A percentile compares a stretch with the other conserved stretches of the same genome.
phyloP scores from a whole-genome alignment of 2,797 vertebrate genomes.

The Acrocephalus scirpaceus region DNA sequence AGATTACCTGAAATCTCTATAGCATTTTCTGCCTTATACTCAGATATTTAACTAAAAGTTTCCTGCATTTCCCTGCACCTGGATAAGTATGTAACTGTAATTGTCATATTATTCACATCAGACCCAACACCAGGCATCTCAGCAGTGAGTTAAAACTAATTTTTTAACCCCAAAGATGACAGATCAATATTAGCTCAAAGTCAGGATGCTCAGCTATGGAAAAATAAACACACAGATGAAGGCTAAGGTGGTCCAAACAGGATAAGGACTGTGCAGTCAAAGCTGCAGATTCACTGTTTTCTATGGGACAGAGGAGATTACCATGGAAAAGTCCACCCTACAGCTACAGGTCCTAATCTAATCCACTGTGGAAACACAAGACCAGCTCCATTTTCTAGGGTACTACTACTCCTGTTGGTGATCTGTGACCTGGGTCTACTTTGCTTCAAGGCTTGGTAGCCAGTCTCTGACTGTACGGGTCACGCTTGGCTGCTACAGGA shows the following conservation, averaged over 20 bases:
- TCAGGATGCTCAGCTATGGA: background rate
- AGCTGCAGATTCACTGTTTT: background rate
- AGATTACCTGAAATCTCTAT: background rate
- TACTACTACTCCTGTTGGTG: background rate
- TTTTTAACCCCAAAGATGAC: background rate
- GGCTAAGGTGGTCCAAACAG: background rate
- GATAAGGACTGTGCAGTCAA: background rate
- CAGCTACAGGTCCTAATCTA: background rate
- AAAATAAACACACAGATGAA: background rate
- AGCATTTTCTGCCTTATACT: background rate
- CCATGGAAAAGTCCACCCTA: background rate
- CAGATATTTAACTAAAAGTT: background rate
- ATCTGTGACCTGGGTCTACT: background rate
- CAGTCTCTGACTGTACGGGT: background rate
- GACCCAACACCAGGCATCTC: background rate
- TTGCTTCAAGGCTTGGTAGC: background rate
- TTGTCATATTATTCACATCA: background rate
- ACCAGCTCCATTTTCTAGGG: background rate
- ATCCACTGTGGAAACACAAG: background rate
- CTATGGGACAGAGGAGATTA: background rate
- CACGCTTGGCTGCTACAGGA: background rate
- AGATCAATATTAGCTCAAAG: background rate
- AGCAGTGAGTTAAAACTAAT: background rate
- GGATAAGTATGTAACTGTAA: background rate
- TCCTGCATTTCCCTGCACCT: background rate